Evolutionary conservation across 1,140 invertebrate genomes (phyloP).

Genomic region (Metopolophium dirhodum): DNA sequence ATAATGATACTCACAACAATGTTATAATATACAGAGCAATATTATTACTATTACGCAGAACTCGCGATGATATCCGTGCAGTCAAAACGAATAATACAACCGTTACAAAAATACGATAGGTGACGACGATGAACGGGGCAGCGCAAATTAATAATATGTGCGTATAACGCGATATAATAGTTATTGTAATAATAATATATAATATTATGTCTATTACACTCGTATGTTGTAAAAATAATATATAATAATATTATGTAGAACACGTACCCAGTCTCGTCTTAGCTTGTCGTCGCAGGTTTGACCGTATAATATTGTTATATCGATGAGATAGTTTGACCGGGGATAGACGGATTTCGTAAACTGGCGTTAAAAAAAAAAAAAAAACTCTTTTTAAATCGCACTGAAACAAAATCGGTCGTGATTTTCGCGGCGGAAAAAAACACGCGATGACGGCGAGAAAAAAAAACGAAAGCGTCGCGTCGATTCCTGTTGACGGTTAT

Average conservation of each 20-base stretch:
- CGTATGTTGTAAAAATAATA: not conserved
- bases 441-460: not conserved
- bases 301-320: not conserved
- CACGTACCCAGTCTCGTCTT: not conserved
- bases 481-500: not conserved
- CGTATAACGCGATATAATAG: not conserved
- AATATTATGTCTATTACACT: no score
- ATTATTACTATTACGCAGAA: not conserved
- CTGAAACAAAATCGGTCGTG: not conserved
- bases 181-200: not conserved
- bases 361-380: constrained; percentile 14
- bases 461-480: not conserved
- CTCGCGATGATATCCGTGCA: not conserved
- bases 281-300: not conserved
- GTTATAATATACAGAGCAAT: not conserved
- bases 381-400: not conserved
- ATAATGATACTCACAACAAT: not conserved
- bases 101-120: not conserved
- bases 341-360: not conserved
- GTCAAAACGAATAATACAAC: not conserved
- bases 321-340: not conserved
- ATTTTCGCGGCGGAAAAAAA: not conserved
- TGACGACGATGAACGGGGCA: not conserved
- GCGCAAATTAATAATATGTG: not conserved
- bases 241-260: not conserved